These are phyloP conservation scores for Rhadina sibilatrix DNA, from an alignment of 2,113 vertebrate species.

Conservation along the genomic window DNA sequence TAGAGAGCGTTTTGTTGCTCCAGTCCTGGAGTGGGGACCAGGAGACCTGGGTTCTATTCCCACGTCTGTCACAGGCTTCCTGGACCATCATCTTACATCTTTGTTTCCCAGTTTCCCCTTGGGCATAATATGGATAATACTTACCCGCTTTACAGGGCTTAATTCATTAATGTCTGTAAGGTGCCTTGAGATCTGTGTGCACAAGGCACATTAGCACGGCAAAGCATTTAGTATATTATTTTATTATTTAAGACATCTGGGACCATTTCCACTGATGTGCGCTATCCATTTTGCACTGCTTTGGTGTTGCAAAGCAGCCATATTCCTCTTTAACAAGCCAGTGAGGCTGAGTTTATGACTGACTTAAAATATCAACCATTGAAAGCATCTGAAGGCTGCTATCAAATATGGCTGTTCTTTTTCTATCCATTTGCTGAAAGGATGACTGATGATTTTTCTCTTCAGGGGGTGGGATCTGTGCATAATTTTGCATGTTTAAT, in stretches of 20 bases:
- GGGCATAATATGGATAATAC: slow-evolving; percentile 63
- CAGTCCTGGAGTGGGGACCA: background rate
- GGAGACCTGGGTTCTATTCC: slow-evolving; percentile 35
- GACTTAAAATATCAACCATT: background rate
- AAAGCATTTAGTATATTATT: slow-evolving; percentile 69
- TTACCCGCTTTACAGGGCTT: slow-evolving; percentile 57
- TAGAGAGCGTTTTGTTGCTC: background rate
- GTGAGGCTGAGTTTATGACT: slow-evolving; percentile 31
- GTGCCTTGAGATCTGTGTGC: slow-evolving; percentile 59
- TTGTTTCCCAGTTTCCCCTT: slow-evolving; percentile 55
- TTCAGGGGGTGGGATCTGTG: background rate
- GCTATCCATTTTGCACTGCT: slow-evolving; percentile 57
- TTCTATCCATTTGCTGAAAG: background rate
- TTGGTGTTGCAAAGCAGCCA: slow-evolving; percentile 55
- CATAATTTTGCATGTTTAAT: background rate
- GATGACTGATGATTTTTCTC: background rate
- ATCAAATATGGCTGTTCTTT: background rate
- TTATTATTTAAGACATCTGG: slow-evolving; percentile 70
- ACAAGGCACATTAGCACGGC: slow-evolving; percentile 56
- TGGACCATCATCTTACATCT: slow-evolving; percentile 61
- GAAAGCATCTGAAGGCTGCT: background rate
- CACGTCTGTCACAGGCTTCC: slow-evolving; percentile 31
- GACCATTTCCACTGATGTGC: slow-evolving; percentile 60
- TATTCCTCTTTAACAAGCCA: slow-evolving; percentile 32
- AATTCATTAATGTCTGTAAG: slow-evolving; percentile 67